Base-by-base conservation (phyloP, 2,888 invertebrate species). In the Aricia artaxerxes region DNA sequence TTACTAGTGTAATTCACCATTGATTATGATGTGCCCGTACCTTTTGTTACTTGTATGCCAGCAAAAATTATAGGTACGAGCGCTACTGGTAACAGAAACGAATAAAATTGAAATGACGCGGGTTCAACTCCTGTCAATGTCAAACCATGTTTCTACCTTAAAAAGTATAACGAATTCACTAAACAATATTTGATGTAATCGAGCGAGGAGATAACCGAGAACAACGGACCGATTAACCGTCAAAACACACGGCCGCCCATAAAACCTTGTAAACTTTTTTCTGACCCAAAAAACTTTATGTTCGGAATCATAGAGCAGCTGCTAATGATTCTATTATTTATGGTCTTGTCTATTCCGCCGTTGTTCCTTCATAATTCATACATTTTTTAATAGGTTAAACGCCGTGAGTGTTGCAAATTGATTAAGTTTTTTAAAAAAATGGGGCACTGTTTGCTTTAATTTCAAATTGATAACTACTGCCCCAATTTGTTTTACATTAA, bases 301-400 rank as follows among this genome's bases (percentile, higher is more conserved):
- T 86, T 87, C 88, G 86, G 88, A 91, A 89, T 92, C 90, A 90
- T 91, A 89, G 87, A 85, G 91, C 94, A 94, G 93, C 93, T 94
- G 94, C 90, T 94, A 94, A 94, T 94, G 93, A 93, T 93, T 92
- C 92, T 92, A 93, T 94, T 94, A 94, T 93, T 94, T 94, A 94
- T 93, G 92, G 87, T 85, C 85, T 86, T 85, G 86, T 85, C 87
- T 88, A 84, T 84, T 87, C 89, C 89, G 89, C 90, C 90, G 89
- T 49, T 57, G 35, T 35, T 57, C 5, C 13, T 53, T 49, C 31
- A 31, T 40, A 38, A 73, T 73, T 16, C n/a, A 73, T 44, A 40
- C n/a, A n/a, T 73, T 73, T 73, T 73, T 44, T 44, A 73, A 73
- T 73, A 69, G 44, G 4, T 73, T 24, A 44, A 73, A 44, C 44